Conservation (phyloP, 1,140 invertebrate species). For the Liolophura sinensis region DNA sequence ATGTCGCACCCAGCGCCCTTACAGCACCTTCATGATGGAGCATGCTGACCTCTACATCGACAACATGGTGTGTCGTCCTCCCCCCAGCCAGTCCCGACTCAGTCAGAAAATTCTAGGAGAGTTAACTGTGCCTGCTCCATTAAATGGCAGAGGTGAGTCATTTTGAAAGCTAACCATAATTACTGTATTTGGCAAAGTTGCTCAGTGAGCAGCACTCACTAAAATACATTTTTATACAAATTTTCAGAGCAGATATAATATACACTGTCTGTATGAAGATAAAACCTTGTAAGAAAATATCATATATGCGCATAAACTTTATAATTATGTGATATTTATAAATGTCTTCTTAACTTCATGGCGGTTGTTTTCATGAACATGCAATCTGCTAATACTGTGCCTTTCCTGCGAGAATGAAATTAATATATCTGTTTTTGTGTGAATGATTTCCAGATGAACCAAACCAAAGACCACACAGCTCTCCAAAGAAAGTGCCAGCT, state of each 20-base stretch:
- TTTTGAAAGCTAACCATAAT: too few species aligned
- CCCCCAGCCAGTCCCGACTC: slow-evolving; percentile 83
- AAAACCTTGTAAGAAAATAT: background rate
- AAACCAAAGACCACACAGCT: slow-evolving; percentile 10
- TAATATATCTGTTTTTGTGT: background rate
- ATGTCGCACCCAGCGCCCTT: slow-evolving; percentile 88
- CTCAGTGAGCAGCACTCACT: too few species aligned
- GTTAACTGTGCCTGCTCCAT: slow-evolving; percentile 90
- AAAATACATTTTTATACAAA: too few species aligned
- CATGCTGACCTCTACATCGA: slow-evolving; percentile 86
- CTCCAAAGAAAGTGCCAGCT: slow-evolving; percentile 13
- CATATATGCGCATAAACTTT: background rate
- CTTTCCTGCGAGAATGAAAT: background rate
- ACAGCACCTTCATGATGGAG: slow-evolving; percentile 29
- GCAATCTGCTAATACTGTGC: background rate
- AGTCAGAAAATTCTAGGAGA: slow-evolving; percentile 95
- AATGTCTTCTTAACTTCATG: too few species aligned
- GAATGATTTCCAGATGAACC: background rate
- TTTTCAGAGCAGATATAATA: too few species aligned
- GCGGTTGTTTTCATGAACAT: slow-evolving; percentile 3
- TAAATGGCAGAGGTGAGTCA: background rate
- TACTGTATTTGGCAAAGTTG: too few species aligned
- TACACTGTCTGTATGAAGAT: too few species aligned
- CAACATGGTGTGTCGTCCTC: slow-evolving; percentile 92
- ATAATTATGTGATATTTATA: too few species aligned